These are phyloP conservation scores for Pseudococcus jackbeardsleyi DNA, from an alignment of 2,888 invertebrate genomes.

Conservation along the genomic window DNA sequence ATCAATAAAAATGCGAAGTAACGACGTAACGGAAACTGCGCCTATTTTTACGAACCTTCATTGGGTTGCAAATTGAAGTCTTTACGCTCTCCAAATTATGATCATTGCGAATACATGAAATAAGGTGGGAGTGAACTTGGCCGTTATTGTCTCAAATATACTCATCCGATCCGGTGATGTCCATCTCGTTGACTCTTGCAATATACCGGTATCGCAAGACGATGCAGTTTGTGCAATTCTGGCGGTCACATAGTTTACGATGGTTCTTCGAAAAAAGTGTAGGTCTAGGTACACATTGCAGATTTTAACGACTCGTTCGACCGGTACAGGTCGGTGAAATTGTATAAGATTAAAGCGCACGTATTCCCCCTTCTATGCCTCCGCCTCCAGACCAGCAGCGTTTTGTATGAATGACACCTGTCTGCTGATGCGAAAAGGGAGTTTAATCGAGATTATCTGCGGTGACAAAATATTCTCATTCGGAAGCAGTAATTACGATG, in stretches of 20 bases:
- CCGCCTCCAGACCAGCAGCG: neutral
- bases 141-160: slow-evolving; percentile 6
- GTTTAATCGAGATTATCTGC: neutral
- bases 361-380: neutral
- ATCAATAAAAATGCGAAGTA: slow-evolving; percentile 50
- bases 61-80: slow-evolving; percentile 25
- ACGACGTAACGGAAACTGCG: slow-evolving; percentile 24
- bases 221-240: slow-evolving; percentile 22
- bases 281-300: slow-evolving; percentile 2
- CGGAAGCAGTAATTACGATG: neutral
- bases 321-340: slow-evolving; percentile 40
- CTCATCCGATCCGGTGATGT: neutral
- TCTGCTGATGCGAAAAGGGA: neutral
- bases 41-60: neutral
- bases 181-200: neutral
- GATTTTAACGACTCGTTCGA: slow-evolving; percentile 36
- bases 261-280: slow-evolving; percentile 7
- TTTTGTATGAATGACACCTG: slow-evolving; percentile 33
- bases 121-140: neutral
- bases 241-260: slow-evolving; percentile 49
- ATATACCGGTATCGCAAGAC: slow-evolving; percentile 2
- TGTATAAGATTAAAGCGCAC: slow-evolving; percentile 48
- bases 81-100: neutral
- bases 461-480: neutral
- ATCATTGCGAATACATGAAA: neutral